phyloP scores from a whole-genome alignment of 2,113 vertebrate species.

The Ceyx margarethae region DNA sequence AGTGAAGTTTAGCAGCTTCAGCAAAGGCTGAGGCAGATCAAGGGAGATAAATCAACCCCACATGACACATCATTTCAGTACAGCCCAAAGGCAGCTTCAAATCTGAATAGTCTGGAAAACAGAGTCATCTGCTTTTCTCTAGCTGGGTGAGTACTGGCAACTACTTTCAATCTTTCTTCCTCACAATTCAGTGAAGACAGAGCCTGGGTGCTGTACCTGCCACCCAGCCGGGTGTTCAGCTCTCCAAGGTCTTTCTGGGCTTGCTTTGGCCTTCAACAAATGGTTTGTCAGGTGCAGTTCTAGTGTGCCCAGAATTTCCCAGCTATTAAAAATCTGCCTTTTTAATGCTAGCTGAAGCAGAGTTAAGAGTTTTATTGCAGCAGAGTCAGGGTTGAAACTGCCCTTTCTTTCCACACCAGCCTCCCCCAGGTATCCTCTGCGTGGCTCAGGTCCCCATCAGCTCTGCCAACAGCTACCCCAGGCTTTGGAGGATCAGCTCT shows the following conservation, averaged over 20 bases:
- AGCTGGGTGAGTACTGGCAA: neutral
- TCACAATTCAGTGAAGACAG: neutral
- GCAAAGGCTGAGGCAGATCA: constrained; percentile 2
- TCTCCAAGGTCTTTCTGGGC: neutral
- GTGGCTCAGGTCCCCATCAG: neutral
- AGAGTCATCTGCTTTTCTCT: neutral
- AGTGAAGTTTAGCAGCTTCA: neutral
- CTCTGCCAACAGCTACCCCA: neutral
- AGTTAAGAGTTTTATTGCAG: neutral
- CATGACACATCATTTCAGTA: neutral
- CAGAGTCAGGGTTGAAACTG: neutral
- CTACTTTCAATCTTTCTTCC: neutral
- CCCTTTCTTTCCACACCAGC: neutral
- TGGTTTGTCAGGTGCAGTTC: neutral
- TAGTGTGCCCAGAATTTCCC: neutral
- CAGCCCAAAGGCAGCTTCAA: neutral
- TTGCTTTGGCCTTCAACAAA: neutral
- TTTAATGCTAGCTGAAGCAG: neutral
- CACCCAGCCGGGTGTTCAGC: neutral
- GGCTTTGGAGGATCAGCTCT: neutral
- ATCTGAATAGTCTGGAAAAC: constrained; percentile 1
- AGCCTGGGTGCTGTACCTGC: neutral
- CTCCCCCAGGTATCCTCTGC: neutral
- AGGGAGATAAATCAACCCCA: neutral
- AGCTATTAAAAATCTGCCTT: neutral